Percentiles rank a stretch among this genome's conserved stretches.
phyloP scores from a whole-genome alignment of 2,797 vertebrate species.

The Scolopax rusticola region DNA sequence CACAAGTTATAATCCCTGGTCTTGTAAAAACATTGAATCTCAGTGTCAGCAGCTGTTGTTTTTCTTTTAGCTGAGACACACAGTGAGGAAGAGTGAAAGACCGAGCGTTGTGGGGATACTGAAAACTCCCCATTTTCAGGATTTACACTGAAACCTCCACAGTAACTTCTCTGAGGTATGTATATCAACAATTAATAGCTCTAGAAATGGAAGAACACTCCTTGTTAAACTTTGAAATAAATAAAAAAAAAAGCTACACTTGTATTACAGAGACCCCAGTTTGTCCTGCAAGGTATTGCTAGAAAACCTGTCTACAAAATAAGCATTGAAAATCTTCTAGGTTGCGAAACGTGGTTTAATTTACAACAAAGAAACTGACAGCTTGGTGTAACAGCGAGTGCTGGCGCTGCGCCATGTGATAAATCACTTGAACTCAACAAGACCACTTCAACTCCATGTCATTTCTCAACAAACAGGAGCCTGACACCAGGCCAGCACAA shows the following conservation, averaged over 20 bases:
- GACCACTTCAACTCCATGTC: slow-evolving; percentile 19
- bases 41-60: not conserved
- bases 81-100: not conserved
- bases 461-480: slow-evolving; percentile 29
- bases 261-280: not conserved
- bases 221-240: slow-evolving; percentile 37
- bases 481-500: not conserved
- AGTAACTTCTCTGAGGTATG: not conserved
- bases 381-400: slow-evolving; percentile 2
- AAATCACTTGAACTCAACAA: slow-evolving; percentile 46
- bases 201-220: slow-evolving; percentile 16
- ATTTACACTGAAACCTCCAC: slow-evolving; percentile 15
- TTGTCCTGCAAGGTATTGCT: not conserved
- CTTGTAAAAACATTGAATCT: not conserved
- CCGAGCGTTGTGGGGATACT: not conserved
- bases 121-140: not conserved
- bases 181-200: slow-evolving; percentile 19
- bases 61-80: not conserved
- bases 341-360: slow-evolving; percentile 27
- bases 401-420: not conserved
- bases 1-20: not conserved
- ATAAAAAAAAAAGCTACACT: not conserved
- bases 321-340: slow-evolving; percentile 25
- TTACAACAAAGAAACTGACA: slow-evolving; percentile 49
- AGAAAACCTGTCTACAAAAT: slow-evolving; percentile 46